Evolutionary conservation across 1,140 invertebrate genomes (phyloP).

Genomic region (Bombus confusus): DNA sequence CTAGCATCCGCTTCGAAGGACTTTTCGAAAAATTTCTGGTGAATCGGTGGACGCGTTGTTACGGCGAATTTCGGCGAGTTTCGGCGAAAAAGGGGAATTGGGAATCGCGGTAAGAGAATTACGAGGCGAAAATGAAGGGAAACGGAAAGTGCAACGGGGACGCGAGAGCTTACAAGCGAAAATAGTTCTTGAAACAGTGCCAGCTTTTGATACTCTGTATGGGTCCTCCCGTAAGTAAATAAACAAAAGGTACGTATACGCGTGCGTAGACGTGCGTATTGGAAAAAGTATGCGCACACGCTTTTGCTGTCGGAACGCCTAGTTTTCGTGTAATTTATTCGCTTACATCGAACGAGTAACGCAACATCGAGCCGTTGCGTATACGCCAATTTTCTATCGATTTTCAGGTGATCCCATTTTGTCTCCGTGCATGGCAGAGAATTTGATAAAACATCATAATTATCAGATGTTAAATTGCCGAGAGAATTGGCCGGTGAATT

Average conservation of each 20-base stretch:
- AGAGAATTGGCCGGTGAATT: not conserved
- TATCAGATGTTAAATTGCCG: not conserved
- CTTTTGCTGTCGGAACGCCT: not conserved
- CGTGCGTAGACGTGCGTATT: not conserved
- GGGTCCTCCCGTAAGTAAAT: constrained; percentile 59
- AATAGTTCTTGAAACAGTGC: constrained; percentile 75
- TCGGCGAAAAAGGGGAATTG: not conserved
- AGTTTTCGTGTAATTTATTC: constrained; percentile 46
- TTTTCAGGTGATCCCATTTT: not conserved
- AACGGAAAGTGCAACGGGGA: constrained; percentile 10
- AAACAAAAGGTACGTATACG: constrained; percentile 54
- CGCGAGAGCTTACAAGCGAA: constrained; percentile 64
- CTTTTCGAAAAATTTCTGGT: not conserved
- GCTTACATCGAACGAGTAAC: no score
- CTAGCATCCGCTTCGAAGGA: not conserved
- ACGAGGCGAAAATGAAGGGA: constrained; percentile 5
- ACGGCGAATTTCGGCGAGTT: not conserved
- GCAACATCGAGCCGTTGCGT: no score
- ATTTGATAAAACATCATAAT: not conserved
- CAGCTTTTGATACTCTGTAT: constrained; percentile 64
- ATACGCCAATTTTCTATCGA: no score
- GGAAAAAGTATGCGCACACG: not conserved
- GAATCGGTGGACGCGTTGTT: not conserved
- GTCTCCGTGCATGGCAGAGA: not conserved
- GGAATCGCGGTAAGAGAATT: not conserved